These are phyloP conservation scores for Pyrgilauda ruficollis DNA, from an alignment of 2,113 vertebrate genomes.

Conservation along the genomic window DNA sequence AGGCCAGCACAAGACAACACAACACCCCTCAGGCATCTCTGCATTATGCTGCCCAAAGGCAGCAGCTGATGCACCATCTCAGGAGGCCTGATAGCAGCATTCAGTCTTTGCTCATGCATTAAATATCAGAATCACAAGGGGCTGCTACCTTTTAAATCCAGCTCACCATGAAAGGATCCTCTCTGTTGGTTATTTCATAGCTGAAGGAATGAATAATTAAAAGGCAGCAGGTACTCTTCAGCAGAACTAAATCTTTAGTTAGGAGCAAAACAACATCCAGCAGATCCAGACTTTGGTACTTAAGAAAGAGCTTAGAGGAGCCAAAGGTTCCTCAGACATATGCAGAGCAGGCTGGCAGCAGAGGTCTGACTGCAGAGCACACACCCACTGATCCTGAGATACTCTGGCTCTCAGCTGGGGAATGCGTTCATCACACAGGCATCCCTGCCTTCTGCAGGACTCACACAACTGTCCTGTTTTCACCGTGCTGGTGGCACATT, in stretches of 20 bases:
- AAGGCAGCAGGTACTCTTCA: not conserved
- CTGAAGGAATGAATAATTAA: slow-evolving; percentile 26
- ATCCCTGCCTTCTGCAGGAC: not conserved
- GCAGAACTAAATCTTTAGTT: not conserved
- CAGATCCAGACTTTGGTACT: not conserved
- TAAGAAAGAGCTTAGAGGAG: not conserved
- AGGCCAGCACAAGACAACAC: slow-evolving; percentile 8
- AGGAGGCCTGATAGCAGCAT: not conserved
- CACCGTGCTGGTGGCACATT: fast-evolving
- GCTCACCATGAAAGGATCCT: not conserved
- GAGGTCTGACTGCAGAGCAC: not conserved
- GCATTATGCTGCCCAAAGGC: slow-evolving; percentile 9
- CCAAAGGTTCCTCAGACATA: not conserved
- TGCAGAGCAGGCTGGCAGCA: not conserved
- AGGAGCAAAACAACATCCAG: not conserved
- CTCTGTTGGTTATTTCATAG: not conserved
- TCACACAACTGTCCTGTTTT: not conserved
- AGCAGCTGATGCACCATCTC: not conserved
- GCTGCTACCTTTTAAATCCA: slow-evolving; percentile 14
- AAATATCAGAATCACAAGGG: not conserved
- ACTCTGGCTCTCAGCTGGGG: not conserved
- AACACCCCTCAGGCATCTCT: not conserved
- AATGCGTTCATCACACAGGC: not conserved
- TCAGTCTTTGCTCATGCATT: not conserved
- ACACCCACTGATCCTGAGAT: not conserved